Evolutionary conservation across 2,888 invertebrate species (phyloP).

Genomic region (Cheilosia variabilis): DNA sequence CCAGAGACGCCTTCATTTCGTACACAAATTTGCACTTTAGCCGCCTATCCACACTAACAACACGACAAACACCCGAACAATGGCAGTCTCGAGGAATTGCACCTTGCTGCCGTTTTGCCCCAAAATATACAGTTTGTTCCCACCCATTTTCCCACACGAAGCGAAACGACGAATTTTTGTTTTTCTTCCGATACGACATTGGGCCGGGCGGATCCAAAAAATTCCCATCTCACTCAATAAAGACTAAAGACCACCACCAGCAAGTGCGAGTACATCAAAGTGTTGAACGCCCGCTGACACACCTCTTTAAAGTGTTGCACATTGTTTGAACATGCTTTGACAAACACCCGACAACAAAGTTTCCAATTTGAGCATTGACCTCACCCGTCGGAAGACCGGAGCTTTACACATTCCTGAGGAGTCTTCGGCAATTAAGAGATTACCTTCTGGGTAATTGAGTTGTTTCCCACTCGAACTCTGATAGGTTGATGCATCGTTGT

Average conservation of each 20-base stretch:
- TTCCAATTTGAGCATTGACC: slow-evolving; percentile 25
- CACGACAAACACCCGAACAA: not conserved
- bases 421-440: slow-evolving; percentile 25
- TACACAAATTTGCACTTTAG: slow-evolving; percentile 68
- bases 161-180: too few relatives aligned
- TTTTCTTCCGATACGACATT: slow-evolving; percentile 7
- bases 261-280: slow-evolving; percentile 17
- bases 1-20: slow-evolving; percentile 28
- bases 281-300: slow-evolving; percentile 32
- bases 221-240: not conserved
- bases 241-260: not conserved
- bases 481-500: too few relatives aligned
- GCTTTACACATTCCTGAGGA: slow-evolving; percentile 12
- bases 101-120: slow-evolving; percentile 38
- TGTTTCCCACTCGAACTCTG: not conserved
- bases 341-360: slow-evolving; percentile 7
- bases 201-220: not conserved
- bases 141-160: slow-evolving; percentile 50
- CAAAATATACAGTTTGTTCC: slow-evolving; percentile 10
- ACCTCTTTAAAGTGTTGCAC: slow-evolving; percentile 59
- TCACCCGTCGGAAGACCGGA: not conserved
- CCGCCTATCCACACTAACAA: not conserved
- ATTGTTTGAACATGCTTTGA: slow-evolving; percentile 35
- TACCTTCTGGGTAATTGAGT: slow-evolving; percentile 31
- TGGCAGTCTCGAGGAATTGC: slow-evolving; percentile 27